A percentile compares a stretch with the other conserved stretches of the same genome.
Conservation (phyloP, 2,113 vertebrate genomes). For the Amazona vittata region DNA sequence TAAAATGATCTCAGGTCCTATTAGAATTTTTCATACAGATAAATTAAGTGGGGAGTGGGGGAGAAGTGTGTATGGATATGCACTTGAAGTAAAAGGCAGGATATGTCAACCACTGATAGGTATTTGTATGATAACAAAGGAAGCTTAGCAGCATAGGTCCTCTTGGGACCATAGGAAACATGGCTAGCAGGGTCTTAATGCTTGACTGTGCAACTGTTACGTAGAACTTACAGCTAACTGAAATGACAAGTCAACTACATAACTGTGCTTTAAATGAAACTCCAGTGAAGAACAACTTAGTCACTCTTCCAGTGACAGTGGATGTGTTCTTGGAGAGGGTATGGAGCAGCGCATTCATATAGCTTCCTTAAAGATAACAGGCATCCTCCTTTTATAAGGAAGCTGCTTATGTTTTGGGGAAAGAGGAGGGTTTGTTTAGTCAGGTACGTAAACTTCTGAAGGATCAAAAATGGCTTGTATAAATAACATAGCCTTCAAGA, state of each 20-base stretch:
- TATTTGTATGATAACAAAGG: not conserved
- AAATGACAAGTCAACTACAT: not conserved
- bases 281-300: not conserved
- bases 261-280: not conserved
- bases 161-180: not conserved
- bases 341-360: not conserved
- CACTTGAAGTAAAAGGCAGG: not conserved
- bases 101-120: not conserved
- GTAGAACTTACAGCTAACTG: not conserved
- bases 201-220: not conserved
- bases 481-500: not conserved
- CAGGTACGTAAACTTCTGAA: not conserved
- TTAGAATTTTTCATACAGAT: not conserved
- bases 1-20: not conserved
- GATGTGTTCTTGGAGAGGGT: not conserved
- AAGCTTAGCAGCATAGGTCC: not conserved
- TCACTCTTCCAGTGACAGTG: not conserved
- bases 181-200: not conserved
- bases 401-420: not conserved
- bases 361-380: not conserved
- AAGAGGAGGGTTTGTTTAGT: not conserved
- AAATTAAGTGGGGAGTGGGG: not conserved
- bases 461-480: not conserved
- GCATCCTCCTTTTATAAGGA: not conserved
- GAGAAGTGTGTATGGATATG: not conserved